Evolutionary conservation across 1,140 invertebrate species (phyloP).

Genomic region (Tribolium madens): DNA sequence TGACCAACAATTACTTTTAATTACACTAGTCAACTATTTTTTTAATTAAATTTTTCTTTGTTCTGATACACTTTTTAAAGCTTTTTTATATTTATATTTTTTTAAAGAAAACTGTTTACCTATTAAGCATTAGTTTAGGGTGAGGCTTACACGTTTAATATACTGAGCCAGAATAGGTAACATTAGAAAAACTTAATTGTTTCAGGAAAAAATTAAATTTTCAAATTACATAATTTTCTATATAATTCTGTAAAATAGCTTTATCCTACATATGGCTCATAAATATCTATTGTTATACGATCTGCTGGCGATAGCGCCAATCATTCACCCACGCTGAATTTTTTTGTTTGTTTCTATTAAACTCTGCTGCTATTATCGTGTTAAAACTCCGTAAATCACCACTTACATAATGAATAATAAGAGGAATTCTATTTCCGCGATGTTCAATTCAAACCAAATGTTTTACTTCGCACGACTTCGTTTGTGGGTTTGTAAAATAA

Average conservation of each 20-base stretch:
- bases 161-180: too few relatives aligned
- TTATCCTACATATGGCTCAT: neutral
- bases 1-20: too few relatives aligned
- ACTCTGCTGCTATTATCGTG: neutral
- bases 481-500: constrained; percentile 1
- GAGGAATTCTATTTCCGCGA: constrained; percentile 1
- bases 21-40: too few relatives aligned
- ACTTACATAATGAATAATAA: constrained; percentile 19
- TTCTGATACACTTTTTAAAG: too few relatives aligned
- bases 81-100: too few relatives aligned
- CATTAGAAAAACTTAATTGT: too few relatives aligned
- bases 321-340: neutral
- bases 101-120: too few relatives aligned
- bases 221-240: neutral
- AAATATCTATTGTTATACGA: constrained; percentile 9
- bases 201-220: too few relatives aligned
- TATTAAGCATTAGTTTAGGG: too few relatives aligned
- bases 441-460: neutral
- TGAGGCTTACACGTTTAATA: too few relatives aligned
- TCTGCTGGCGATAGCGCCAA: neutral
- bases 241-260: neutral
- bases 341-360: constrained; percentile 26
- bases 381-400: constrained; percentile 23
- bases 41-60: too few relatives aligned
- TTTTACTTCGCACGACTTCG: constrained; percentile 8